Evolutionary conservation across 2,888 invertebrate genomes (phyloP), one percentile per base, ranked within the genome.

Genomic region (Aphodius sticticus): DNA sequence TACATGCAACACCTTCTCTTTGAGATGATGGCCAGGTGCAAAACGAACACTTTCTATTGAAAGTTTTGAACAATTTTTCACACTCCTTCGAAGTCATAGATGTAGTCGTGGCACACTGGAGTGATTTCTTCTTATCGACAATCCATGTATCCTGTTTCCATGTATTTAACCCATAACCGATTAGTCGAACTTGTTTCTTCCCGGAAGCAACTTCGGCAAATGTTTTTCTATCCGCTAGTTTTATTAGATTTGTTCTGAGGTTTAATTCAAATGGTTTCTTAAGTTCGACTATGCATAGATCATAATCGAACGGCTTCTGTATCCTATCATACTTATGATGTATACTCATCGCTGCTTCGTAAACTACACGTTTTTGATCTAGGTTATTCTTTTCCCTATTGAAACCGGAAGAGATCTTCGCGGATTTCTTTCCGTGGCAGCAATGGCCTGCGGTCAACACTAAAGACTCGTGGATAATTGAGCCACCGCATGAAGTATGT

Each of bases 381-480:
- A 12, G 12, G 12, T 5, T 53, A 53, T 12, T 35, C 36, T 36
- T 74, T 36, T 74, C 37, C 74, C 36, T 9, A 6, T 37, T 6
- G 35, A 4, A n/a, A n/a, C 74, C 37, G 74, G 35, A 36, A 7
- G n/a, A 35, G 53, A 37, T 37, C 12, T n/a, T 35, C 6, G 70
- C 70, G 1, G 7, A n/a, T 7, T 70, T 70, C 26, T 15, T 70
- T 6, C 26, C 79, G 26, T 79, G 74, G 6, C 84, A 84, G 79
- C 86, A 86, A 72, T 86, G 86, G 16, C 84, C 86, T 77, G 83
- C 85, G 9, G 86, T 88, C 4, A 86, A 14, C n/a, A 81, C 84
- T 36, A 77, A 82, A 6, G 70, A 80, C 0, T 69, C n/a, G 16
- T 77, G 79, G 71, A 86, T 83, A 76, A 86, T 81, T 53, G 85